These are phyloP conservation scores for Glyphotaelius pellucidus DNA, from an alignment of 2,888 invertebrate genomes.

Conservation along the genomic window DNA sequence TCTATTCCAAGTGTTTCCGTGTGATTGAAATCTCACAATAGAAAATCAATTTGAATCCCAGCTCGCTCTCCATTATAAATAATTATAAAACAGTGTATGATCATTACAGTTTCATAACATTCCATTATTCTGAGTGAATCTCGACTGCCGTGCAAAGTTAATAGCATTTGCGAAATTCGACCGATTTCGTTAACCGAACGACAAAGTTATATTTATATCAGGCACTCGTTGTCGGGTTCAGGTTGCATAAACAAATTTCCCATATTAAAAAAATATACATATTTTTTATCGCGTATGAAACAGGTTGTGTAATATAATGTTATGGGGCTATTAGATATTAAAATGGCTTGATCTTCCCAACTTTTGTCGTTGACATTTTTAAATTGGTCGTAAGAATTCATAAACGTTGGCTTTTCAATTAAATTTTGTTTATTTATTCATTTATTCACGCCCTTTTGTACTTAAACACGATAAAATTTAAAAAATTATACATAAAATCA, in stretches of 20 bases:
- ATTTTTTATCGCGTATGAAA: background rate
- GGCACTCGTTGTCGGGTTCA: background rate
- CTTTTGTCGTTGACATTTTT: background rate
- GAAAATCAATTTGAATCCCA: background rate
- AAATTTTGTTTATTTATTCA: background rate
- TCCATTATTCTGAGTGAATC: constrained; percentile 2
- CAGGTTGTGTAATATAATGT: background rate
- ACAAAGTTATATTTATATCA: background rate
- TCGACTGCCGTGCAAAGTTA: background rate
- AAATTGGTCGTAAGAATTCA: background rate
- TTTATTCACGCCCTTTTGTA: constrained; percentile 4
- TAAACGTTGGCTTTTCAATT: background rate
- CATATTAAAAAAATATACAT: background rate
- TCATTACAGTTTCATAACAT: background rate
- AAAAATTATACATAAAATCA: background rate
- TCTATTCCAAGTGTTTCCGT: background rate
- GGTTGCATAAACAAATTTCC: background rate
- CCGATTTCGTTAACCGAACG: background rate
- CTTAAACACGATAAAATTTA: background rate
- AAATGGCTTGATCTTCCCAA: background rate
- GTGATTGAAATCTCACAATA: constrained; percentile 1
- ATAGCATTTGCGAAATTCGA: background rate
- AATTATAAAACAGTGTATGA: background rate
- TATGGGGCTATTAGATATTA: background rate
- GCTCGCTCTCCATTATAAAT: background rate